These are phyloP conservation scores for Harpagifer antarcticus DNA, from an alignment of 2,797 vertebrate genomes.

Conservation along the genomic window DNA sequence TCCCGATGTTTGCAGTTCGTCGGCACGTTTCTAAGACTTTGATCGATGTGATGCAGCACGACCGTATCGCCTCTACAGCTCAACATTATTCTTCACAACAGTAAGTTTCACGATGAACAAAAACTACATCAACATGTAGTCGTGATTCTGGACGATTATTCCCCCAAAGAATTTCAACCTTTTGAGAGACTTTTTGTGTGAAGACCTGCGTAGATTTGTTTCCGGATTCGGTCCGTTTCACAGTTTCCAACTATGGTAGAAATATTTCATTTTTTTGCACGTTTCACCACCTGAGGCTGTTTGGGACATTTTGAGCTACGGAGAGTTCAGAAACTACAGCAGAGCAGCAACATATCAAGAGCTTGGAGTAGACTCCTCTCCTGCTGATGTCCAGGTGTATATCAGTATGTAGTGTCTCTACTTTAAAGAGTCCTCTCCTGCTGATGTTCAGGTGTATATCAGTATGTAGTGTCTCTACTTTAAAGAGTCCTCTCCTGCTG, in stretches of 20 bases:
- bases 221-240: not conserved
- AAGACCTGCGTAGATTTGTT: not conserved
- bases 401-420: too few relatives aligned
- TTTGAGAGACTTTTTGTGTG: not conserved
- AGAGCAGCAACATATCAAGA: not conserved
- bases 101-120: constrained; percentile 49
- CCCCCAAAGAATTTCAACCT: not conserved
- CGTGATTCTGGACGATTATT: not conserved
- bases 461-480: too few relatives aligned
- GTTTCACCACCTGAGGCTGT: constrained; percentile 14
- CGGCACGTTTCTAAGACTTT: constrained; percentile 42
- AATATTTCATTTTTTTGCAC: constrained; percentile 1
- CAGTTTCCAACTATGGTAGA: not conserved
- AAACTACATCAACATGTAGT: constrained; percentile 27
- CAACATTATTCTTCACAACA: constrained; percentile 52
- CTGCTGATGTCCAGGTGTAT: too few relatives aligned
- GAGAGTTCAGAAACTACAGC: not conserved
- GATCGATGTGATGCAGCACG: constrained; percentile 43
- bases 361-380: not conserved
- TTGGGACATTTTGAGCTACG: too few relatives aligned
- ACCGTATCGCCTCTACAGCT: constrained; percentile 50
- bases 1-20: constrained; percentile 7
- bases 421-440: too few relatives aligned
- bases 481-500: too few relatives aligned
- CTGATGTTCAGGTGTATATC: too few relatives aligned